Evolutionary conservation across 35 echinoderm and acorn worm genomes (phyloP).

Genomic region (Hemicentrotus pulcherrimus): DNA sequence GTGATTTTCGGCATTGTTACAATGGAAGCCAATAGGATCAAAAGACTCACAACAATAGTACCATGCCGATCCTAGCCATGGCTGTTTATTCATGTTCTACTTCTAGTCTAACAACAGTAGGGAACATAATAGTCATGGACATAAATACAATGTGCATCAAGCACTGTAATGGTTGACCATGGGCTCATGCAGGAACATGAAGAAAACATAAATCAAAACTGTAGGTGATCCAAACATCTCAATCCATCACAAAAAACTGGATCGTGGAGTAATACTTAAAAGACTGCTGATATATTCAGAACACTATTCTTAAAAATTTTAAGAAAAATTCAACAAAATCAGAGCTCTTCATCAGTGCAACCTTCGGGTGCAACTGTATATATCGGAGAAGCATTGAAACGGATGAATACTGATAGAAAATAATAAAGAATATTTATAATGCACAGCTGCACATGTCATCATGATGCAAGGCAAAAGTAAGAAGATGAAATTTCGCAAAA

Average conservation of each 20-base stretch:
- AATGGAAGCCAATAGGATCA: not conserved
- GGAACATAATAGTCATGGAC: not conserved
- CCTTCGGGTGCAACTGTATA: not conserved
- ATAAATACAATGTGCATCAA: not conserved
- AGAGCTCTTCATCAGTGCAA: conserved; percentile 51
- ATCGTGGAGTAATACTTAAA: conserved; percentile 49
- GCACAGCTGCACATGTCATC: not conserved
- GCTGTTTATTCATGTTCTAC: conserved; percentile 1
- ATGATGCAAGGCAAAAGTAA: not conserved
- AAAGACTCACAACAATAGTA: not conserved
- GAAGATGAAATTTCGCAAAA: too few species aligned
- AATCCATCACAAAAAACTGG: conserved; percentile 32
- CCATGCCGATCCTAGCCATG: not conserved
- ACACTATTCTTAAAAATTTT: not conserved
- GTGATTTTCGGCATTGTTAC: not conserved
- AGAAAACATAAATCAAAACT: not conserved
- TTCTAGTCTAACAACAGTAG: not conserved
- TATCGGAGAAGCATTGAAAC: not conserved
- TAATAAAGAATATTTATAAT: not conserved
- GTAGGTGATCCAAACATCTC: not conserved
- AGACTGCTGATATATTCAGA: conserved; percentile 33
- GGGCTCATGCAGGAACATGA: not conserved
- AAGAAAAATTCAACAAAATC: conserved; percentile 8
- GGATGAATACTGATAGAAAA: not conserved
- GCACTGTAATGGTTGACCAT: conserved; percentile 2